Conservation (phyloP, 2,113 vertebrate species). For the Megaceryle torquata region DNA sequence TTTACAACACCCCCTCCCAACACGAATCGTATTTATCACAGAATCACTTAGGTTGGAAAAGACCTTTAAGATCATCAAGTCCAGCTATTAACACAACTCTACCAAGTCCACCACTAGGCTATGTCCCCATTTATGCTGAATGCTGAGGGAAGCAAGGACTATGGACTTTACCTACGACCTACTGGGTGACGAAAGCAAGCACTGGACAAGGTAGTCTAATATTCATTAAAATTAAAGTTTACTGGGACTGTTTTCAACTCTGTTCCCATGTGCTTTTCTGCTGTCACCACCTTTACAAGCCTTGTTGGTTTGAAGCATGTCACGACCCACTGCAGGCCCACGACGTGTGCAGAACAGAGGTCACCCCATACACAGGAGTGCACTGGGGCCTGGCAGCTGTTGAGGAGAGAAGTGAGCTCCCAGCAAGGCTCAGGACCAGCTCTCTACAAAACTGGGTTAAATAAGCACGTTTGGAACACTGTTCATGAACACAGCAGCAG, state of each 20-base stretch:
- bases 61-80: too few species aligned
- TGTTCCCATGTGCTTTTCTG: not conserved
- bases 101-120: too few species aligned
- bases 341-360: accelerated
- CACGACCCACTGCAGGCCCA: not conserved
- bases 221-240: not conserved
- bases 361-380: accelerated
- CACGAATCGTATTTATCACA: accelerated
- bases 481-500: not conserved
- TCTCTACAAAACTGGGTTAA: not conserved
- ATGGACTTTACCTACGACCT: not conserved
- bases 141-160: not conserved
- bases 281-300: not conserved
- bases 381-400: not conserved
- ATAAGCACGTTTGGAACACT: not conserved
- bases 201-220: not conserved
- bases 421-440: not conserved
- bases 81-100: too few species aligned
- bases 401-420: accelerated
- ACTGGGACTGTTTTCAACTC: not conserved
- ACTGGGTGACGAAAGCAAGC: not conserved
- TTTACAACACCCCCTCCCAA: not conserved
- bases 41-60: too few species aligned
- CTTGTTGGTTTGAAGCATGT: accelerated
- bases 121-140: not conserved